Conservation (phyloP, 2,113 vertebrate species). For the Nothocercus julius region DNA sequence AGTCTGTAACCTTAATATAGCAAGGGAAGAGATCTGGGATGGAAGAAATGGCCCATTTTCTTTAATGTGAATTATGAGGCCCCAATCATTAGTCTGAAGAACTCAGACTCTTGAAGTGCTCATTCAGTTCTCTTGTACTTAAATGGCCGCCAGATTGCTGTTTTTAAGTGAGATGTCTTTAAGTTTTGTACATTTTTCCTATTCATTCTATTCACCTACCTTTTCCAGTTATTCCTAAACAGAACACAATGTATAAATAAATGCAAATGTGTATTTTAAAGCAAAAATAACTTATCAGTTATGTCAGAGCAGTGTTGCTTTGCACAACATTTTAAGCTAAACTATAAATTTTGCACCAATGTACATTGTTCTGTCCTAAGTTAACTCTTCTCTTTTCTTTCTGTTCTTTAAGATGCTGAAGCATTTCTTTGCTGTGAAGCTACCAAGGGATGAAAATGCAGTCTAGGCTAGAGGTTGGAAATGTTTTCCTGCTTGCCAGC, state of each 20-base stretch:
- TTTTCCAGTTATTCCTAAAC: neutral
- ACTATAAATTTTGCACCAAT: neutral
- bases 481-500: neutral
- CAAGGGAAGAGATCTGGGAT: neutral
- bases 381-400: neutral
- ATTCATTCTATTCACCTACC: neutral
- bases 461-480: neutral
- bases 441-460: constrained; percentile 38
- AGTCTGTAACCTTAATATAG: neutral
- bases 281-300: neutral
- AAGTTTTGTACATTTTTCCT: neutral
- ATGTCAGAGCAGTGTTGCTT: neutral
- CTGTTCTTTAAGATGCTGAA: neutral
- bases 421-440: constrained; percentile 11
- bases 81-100: neutral
- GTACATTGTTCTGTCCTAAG: neutral
- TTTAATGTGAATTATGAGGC: neutral
- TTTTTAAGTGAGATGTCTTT: neutral
- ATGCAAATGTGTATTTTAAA: neutral
- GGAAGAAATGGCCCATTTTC: neutral
- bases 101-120: neutral
- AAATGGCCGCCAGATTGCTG: neutral
- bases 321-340: neutral
- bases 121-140: neutral
- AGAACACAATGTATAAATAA: neutral